A percentile compares a stretch with the other conserved stretches of the same genome.
These are phyloP conservation scores for Andinoacara biseriatus DNA, from an alignment of 2,113 vertebrate genomes.

Conservation along the genomic window DNA sequence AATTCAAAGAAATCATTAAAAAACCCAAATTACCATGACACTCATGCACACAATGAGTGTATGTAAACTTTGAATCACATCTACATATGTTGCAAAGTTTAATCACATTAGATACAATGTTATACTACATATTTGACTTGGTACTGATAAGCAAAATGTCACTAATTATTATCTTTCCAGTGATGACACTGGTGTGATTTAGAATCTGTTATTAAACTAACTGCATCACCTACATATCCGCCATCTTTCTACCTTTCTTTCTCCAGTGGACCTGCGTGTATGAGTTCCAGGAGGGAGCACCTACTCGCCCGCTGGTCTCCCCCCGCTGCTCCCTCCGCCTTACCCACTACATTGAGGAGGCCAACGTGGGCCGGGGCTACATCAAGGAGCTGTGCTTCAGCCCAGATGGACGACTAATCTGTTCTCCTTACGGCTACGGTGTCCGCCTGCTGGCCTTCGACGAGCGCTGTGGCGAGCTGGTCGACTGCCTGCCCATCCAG, in stretches of 20 bases:
- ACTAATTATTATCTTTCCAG: background rate
- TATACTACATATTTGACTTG: background rate
- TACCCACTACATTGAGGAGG: conserved; percentile 98
- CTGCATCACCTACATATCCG: background rate
- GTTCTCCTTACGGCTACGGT: conserved; percentile 95
- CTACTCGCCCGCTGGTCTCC: conserved; percentile 84
- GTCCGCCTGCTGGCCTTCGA: conserved; percentile 96
- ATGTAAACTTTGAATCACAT: no score
- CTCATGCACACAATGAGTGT: no score
- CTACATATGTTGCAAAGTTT: background rate
- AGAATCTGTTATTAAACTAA: background rate
- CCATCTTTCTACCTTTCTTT: background rate
- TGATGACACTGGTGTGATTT: background rate
- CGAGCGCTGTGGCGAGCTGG: conserved; percentile 90
- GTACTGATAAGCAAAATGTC: background rate
- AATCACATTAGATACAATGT: background rate
- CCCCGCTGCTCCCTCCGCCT: conserved; percentile 93
- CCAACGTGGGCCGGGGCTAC: conserved; percentile 95
- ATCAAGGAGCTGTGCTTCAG: conserved; percentile 99
- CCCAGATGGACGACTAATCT: conserved; percentile 96
- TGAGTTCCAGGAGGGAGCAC: conserved; percentile 92
- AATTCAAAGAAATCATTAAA: no score
- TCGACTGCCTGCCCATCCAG: conserved; percentile 93
- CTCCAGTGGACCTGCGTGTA: conserved; percentile 98
- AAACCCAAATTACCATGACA: no score